Base-by-base conservation (phyloP, 2,797 vertebrate genomes). In the Halcyon badia region DNA sequence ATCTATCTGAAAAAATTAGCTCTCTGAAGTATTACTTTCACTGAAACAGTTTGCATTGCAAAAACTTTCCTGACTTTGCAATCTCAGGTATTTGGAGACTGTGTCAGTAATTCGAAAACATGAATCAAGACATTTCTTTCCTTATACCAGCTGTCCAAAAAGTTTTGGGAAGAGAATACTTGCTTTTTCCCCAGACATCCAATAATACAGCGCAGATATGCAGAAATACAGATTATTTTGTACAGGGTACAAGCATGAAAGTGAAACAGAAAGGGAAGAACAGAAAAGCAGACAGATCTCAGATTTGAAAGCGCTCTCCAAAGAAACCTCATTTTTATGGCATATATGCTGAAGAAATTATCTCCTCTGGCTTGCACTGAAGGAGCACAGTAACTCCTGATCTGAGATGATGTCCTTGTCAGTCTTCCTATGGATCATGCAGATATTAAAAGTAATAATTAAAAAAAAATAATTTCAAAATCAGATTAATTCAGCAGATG, bases 11-110 rank as follows among this genome's bases (percentile, higher is more conserved):
- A 92, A 85, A 78, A 89, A 90, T 44, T 56, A 60, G 14, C 52
- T 70, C 71, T 87, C 60, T 71, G 62, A 92, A 85, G 35, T 75
- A 71, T 52, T 87, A 66, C 60, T 86, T 89, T 81, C 64, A 65
- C 22, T 84, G 58, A 90, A 91, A 80, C 11, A 31, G 33, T 39
- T 39, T 68, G 75, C 16, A 58, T 11, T 78, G 56, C 71, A 52
- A 96, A 93, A 88, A 79, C 24, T 86, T 90, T 81, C 52, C 42
- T 88, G 68, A 82, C 56, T 79, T 90, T 81, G 51, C 66, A 82
- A 66, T 72, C 78, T 9, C 12, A 93, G 19, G 19, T 69, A 91
- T 88, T 75, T 69, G 77, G 58, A 92, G 66, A 66, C 60, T 15
- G 11, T 64, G 51, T 90, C 58, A 93, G 60, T 95, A 87, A 89